Evolutionary conservation across 2,113 vertebrate genomes (phyloP).

Genomic region (Hippocampus comes): DNA sequence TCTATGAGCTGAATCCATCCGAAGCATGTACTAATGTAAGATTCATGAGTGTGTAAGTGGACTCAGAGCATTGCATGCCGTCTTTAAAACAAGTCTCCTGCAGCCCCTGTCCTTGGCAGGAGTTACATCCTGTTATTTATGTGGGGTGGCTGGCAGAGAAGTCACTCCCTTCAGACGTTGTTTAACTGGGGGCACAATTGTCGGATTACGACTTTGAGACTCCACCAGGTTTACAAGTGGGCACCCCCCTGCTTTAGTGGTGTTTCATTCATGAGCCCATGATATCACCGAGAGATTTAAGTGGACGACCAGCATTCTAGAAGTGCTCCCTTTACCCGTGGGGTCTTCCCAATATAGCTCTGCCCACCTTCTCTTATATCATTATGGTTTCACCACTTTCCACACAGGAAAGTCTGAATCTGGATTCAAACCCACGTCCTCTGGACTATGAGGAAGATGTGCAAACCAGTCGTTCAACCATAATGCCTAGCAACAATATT

Average conservation of each 20-base stretch:
- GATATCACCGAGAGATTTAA: neutral
- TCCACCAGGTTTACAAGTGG: neutral
- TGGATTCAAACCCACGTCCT: too few relatives aligned
- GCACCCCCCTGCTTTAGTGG: neutral
- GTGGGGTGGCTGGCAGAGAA: neutral
- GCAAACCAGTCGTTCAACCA: too few relatives aligned
- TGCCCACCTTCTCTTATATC: too few relatives aligned
- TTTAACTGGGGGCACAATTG: neutral
- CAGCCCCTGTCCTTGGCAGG: neutral
- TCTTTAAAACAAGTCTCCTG: constrained; percentile 6
- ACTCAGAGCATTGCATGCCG: constrained; percentile 8
- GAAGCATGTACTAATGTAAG: constrained; percentile 42
- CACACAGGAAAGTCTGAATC: too few relatives aligned
- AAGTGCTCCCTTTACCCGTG: neutral
- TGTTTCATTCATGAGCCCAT: neutral
- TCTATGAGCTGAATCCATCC: constrained; percentile 48
- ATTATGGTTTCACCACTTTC: too few relatives aligned
- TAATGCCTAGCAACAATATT: too few relatives aligned
- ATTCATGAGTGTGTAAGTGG: constrained; percentile 50
- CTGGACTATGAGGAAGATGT: too few relatives aligned
- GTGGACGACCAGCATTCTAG: neutral
- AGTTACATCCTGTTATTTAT: neutral
- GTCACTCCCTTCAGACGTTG: neutral
- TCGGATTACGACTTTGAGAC: too few relatives aligned
- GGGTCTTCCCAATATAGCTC: too few relatives aligned